These are phyloP conservation scores for Capitulum mitella DNA, from an alignment of 2,888 invertebrate genomes.

Conservation along the genomic window DNA sequence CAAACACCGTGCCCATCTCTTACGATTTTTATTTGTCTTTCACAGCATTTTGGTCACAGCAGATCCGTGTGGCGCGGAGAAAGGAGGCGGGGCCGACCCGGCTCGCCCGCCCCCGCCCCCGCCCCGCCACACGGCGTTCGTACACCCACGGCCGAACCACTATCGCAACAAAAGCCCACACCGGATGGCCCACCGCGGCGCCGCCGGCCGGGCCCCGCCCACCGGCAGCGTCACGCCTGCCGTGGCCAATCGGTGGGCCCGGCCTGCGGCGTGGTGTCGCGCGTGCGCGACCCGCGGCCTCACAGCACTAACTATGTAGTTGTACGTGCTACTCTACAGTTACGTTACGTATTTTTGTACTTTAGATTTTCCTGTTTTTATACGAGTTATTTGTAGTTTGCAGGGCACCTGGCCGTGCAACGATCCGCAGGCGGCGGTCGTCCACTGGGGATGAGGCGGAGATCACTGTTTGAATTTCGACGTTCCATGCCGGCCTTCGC, in stretches of 20 bases:
- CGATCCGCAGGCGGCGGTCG: no score
- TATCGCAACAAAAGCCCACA: not conserved
- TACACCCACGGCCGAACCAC: not conserved
- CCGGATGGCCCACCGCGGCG: not conserved
- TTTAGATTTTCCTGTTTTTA: not conserved
- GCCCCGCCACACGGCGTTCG: not conserved
- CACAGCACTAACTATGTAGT: not conserved
- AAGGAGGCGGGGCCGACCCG: not conserved
- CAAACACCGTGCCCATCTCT: not conserved
- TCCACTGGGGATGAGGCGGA: no score
- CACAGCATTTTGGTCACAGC: constrained; percentile 8
- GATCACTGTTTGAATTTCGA: no score
- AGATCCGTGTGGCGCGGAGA: not conserved
- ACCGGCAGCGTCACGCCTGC: not conserved
- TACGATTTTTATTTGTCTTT: constrained; percentile 20
- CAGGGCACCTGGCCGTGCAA: no score
- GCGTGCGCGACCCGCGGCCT: not conserved
- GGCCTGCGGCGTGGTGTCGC: not conserved
- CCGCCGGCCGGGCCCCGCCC: not conserved
- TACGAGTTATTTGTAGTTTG: not conserved
- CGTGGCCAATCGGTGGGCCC: not conserved
- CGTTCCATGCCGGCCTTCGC: no score
- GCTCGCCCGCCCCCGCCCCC: not conserved
- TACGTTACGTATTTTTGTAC: constrained; percentile 16
- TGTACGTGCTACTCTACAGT: not conserved